Base-by-base conservation (phyloP, 2,797 vertebrate species). In the Gallinago solitaria region DNA sequence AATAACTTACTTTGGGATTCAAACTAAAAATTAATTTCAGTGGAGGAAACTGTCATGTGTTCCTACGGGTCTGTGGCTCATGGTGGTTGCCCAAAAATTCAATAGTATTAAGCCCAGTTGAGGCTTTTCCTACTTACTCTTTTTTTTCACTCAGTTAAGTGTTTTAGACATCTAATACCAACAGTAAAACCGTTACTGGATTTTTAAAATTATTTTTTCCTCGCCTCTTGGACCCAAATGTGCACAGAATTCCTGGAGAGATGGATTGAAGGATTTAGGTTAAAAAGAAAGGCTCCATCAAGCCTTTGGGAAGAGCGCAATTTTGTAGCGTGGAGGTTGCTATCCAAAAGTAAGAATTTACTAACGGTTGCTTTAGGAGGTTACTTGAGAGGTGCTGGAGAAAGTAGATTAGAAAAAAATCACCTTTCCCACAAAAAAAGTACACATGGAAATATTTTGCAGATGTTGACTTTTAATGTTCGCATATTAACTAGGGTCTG, bases 261-360 rank as follows among this genome's bases (percentile, higher is more conserved):
- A 8, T 64, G 48, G 23, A 77, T 2, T 56, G 43, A 91, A 86
- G 33, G 65, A 71, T 75, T 93, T 83, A 54, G 21, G 28, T 60
- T 81, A 60, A 81, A 92, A 84, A 61, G 53, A 90, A 87, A 82
- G 35, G 33, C 33, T 82, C 30, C 47, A 56, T 20, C 35, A 60
- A 87, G 56, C 33, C 74, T 87, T 67, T 71, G 53, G 56, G 53
- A 93, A 93, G 56, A 76, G 56, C 24, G 19, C 20, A 68, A 28
- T 90, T 84, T 77, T 65, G n/a, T 37, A 83, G 30, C 2, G 11
- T 75, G 73, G 86, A 83, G 41, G 64, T 56, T 74, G 65, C 75
- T 86, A 71, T 71, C 88, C 70, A 92, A 87, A 94, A 85, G 77
- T 60, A 93, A 95, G 91, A 87, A 95, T 91, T 95, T 95, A 90